Evolutionary conservation across 2,888 invertebrate genomes (phyloP).

Genomic region (Autographa gamma): DNA sequence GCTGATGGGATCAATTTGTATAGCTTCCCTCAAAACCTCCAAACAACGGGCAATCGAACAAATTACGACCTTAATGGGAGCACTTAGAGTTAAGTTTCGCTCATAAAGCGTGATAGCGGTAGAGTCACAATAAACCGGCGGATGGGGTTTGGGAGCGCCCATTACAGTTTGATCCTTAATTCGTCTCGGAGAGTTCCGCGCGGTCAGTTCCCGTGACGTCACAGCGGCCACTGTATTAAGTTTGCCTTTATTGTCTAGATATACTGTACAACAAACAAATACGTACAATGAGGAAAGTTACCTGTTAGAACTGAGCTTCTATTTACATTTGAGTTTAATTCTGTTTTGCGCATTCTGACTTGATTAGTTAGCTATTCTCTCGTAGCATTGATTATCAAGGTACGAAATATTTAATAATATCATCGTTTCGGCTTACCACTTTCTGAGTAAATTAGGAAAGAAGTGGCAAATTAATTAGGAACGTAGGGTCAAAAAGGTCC

Average conservation of each 20-base stretch:
- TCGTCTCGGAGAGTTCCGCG: slow-evolving; percentile 43
- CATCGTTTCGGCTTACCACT: too few species aligned
- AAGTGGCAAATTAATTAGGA: too few species aligned
- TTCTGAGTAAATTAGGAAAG: too few species aligned
- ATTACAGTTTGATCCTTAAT: slow-evolving; percentile 66
- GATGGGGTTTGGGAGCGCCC: slow-evolving; percentile 69
- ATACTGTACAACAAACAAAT: not conserved
- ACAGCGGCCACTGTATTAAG: slow-evolving; percentile 7
- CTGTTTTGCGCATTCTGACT: not conserved
- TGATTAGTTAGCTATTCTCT: not conserved
- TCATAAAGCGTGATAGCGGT: slow-evolving; percentile 55
- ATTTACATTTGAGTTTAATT: not conserved
- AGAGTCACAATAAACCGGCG: slow-evolving; percentile 76
- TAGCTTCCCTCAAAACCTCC: slow-evolving; percentile 72
- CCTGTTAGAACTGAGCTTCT: not conserved
- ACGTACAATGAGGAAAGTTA: not conserved
- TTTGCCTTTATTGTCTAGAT: slow-evolving; percentile 15
- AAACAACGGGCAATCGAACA: slow-evolving; percentile 57
- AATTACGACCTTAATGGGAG: slow-evolving; percentile 71
- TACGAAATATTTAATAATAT: too few species aligned
- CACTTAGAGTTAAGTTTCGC: slow-evolving; percentile 69
- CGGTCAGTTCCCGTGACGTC: slow-evolving; percentile 35
- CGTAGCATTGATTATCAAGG: not conserved
- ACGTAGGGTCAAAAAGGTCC: too few species aligned
- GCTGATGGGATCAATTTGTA: slow-evolving; percentile 83